A percentile compares a stretch with the other conserved stretches of the same genome.
Evolutionary conservation across 2,797 vertebrate species (phyloP).

Genomic region (Coendou prehensilis): DNA sequence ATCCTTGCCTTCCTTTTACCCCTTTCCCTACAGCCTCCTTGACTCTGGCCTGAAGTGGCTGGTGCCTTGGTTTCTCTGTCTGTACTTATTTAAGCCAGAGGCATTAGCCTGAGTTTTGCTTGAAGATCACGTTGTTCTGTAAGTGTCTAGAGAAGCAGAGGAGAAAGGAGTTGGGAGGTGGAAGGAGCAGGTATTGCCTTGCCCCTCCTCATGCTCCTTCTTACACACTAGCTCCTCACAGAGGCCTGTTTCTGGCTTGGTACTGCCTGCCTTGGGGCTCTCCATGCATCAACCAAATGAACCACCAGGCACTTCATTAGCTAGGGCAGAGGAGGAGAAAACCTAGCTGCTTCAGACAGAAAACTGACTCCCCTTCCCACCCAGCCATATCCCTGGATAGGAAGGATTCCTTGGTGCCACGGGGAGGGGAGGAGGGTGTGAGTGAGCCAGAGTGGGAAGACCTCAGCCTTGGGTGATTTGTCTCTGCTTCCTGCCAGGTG

Average conservation of each 20-base stretch:
- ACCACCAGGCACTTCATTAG: constrained; percentile 53
- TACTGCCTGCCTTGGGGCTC: constrained; percentile 47
- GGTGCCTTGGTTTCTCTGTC: constrained; percentile 78
- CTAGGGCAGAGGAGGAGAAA: constrained; percentile 22
- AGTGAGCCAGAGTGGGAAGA: constrained; percentile 28
- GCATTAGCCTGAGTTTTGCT: constrained; percentile 57
- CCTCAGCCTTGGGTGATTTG: constrained; percentile 16
- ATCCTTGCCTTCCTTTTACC: constrained; percentile 1
- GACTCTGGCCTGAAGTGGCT: constrained; percentile 69
- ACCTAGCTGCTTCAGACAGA: constrained; percentile 34
- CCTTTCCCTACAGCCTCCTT: constrained; percentile 12
- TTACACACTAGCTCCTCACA: neutral
- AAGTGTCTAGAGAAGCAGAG: constrained; percentile 37
- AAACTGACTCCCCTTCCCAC: neutral
- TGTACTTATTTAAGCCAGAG: constrained; percentile 68
- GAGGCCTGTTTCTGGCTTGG: constrained; percentile 51
- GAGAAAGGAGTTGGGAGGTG: neutral
- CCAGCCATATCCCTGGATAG: neutral
- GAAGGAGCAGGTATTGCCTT: neutral
- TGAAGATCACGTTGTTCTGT: constrained; percentile 62
- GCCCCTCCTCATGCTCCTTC: constrained; percentile 5
- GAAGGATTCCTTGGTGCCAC: constrained; percentile 49
- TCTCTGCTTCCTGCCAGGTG: constrained; percentile 67
- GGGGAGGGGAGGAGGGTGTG: neutral
- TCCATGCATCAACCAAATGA: neutral